Conservation (phyloP, 2,888 invertebrate species). For the Lumbricus terrestris region DNA sequence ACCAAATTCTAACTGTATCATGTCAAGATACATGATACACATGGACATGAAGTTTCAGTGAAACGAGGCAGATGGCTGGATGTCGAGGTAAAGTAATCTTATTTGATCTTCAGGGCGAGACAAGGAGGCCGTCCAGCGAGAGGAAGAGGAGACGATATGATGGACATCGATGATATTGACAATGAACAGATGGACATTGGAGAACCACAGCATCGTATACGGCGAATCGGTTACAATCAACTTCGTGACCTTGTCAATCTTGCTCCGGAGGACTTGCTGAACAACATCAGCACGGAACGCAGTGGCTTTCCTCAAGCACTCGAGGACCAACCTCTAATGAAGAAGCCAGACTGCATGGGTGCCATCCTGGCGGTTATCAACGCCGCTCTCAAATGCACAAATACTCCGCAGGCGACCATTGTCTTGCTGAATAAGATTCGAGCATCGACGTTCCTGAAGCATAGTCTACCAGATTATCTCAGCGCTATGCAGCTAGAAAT, state of each 20-base stretch:
- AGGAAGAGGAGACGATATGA: neutral
- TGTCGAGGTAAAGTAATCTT: too few relatives aligned
- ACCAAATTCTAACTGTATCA: too few relatives aligned
- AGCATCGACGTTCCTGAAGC: constrained; percentile 27
- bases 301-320: constrained; percentile 27
- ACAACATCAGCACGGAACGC: neutral
- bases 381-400: constrained; percentile 35
- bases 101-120: neutral
- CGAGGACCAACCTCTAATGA: neutral
- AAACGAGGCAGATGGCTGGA: too few relatives aligned
- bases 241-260: neutral
- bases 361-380: constrained; percentile 31
- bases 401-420: constrained; percentile 31
- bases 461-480: constrained; percentile 23
- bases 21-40: too few relatives aligned
- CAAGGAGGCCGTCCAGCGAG: neutral
- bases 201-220: neutral
- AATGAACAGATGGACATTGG: neutral
- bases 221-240: neutral
- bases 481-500: neutral
- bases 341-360: constrained; percentile 24
- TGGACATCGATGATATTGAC: neutral
- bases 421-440: constrained; percentile 32
- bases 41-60: too few relatives aligned
- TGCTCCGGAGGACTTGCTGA: neutral